These are phyloP conservation scores for Phortica okadai DNA, from an alignment of 2,888 invertebrate species.

Conservation along the genomic window DNA sequence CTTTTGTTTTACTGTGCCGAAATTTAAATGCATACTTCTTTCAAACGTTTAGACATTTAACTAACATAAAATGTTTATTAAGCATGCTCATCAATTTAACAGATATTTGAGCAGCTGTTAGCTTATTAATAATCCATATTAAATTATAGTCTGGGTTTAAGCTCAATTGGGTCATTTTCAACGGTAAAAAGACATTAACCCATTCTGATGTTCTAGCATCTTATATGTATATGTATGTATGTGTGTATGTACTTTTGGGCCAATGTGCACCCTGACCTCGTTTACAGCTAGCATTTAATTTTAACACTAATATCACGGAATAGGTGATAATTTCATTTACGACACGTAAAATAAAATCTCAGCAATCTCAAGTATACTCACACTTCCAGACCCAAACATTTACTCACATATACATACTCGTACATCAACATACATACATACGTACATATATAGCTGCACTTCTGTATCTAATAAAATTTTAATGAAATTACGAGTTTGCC, in stretches of 20 bases:
- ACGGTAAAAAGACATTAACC: too few relatives aligned
- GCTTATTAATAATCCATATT: neutral
- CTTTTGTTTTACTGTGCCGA: too few relatives aligned
- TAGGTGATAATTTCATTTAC: conserved; percentile 68
- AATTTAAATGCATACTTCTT: too few relatives aligned
- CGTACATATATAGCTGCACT: neutral
- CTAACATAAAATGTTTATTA: neutral
- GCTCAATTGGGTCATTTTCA: too few relatives aligned
- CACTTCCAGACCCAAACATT: conserved; percentile 20
- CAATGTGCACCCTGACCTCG: neutral
- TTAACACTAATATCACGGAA: conserved; percentile 48
- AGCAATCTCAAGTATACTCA: conserved; percentile 36
- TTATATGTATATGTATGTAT: too few relatives aligned
- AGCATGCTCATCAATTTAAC: neutral
- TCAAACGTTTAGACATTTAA: too few relatives aligned
- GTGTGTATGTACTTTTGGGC: too few relatives aligned
- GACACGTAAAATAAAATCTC: conserved; percentile 55
- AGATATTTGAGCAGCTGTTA: neutral
- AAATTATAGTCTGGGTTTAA: too few relatives aligned
- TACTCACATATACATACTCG: conserved; percentile 30
- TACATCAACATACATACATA: neutral
- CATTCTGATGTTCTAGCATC: too few relatives aligned
- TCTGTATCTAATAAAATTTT: conserved; percentile 64
- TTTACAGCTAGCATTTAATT: neutral
- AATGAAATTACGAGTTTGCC: conserved; percentile 64